Evolutionary conservation across 35 echinoderm and acorn worm species (phyloP).

Genomic region (Heliocidaris tuberculata): DNA sequence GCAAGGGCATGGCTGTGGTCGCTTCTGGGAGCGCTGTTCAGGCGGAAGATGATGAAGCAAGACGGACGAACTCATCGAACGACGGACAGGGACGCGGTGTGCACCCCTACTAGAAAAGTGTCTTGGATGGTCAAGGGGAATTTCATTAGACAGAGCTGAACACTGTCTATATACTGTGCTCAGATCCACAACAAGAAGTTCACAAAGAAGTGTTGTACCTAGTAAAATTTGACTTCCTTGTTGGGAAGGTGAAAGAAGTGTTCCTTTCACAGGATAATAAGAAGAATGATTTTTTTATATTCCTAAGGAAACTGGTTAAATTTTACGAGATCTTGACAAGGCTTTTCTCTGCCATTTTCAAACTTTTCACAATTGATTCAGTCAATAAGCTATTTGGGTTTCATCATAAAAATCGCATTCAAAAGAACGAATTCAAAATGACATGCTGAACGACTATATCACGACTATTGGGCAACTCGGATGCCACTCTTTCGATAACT

Average conservation of each 20-base stretch:
- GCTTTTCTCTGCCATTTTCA: background rate
- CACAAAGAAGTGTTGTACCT: background rate
- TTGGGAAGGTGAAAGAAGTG: too few relatives aligned
- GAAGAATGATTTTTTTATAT: background rate
- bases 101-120: background rate
- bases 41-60: background rate
- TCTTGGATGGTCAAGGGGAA: background rate
- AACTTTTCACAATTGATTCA: background rate
- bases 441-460: background rate
- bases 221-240: background rate
- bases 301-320: background rate
- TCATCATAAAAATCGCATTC: background rate
- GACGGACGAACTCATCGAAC: background rate
- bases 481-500: background rate
- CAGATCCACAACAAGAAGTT: background rate
- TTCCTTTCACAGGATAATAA: background rate
- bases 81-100: background rate
- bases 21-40: background rate
- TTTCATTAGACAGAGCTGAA: background rate
- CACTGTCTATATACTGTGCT: background rate
- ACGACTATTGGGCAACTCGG: too few relatives aligned
- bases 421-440: background rate
- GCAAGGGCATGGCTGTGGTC: constrained; percentile 65
- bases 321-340: background rate
- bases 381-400: background rate